A percentile compares a stretch with the other conserved stretches of the same genome.
Conservation (phyloP, 53 echinoderm and acorn worm species). For the Luidia sarsii region DNA sequence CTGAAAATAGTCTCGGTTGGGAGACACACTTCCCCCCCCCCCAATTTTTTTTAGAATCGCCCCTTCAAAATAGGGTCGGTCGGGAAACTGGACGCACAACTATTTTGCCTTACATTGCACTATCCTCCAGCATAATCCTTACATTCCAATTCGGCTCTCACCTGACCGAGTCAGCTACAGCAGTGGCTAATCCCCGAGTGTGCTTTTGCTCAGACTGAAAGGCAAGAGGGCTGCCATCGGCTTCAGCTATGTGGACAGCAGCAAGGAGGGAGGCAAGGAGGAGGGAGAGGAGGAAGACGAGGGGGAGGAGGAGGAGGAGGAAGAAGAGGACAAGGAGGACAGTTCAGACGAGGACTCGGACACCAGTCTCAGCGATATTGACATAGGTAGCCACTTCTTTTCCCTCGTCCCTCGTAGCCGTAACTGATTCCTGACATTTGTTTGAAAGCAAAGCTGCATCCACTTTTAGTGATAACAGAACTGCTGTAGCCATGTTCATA, state of each 20-base stretch:
- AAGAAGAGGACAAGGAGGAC: constrained; percentile 70
- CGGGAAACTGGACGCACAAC: too few species aligned
- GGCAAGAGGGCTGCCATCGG: constrained; percentile 91
- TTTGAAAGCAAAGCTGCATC: neutral
- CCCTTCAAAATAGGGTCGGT: too few species aligned
- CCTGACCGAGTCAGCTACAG: too few species aligned
- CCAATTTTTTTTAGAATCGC: too few species aligned
- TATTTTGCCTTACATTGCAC: too few species aligned
- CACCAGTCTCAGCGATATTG: constrained; percentile 90
- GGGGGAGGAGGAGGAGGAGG: constrained; percentile 24
- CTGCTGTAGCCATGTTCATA: too few species aligned
- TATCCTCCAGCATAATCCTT: too few species aligned
- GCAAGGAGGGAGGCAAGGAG: constrained; percentile 41
- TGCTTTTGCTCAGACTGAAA: constrained; percentile 49
- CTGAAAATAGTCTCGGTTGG: too few species aligned
- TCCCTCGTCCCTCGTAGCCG: neutral
- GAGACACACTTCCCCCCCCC: too few species aligned
- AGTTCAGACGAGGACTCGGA: constrained; percentile 87
- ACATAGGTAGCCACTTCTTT: constrained; percentile 73
- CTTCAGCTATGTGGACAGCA: constrained; percentile 76
- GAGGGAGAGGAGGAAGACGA: constrained; percentile 35
- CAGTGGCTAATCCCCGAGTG: too few species aligned
- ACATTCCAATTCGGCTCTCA: too few species aligned
- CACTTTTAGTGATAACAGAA: too few species aligned
- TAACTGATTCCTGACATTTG: neutral